phyloP scores from a whole-genome alignment of 2,888 invertebrate species.

The Drosophila pseudotakahashii region DNA sequence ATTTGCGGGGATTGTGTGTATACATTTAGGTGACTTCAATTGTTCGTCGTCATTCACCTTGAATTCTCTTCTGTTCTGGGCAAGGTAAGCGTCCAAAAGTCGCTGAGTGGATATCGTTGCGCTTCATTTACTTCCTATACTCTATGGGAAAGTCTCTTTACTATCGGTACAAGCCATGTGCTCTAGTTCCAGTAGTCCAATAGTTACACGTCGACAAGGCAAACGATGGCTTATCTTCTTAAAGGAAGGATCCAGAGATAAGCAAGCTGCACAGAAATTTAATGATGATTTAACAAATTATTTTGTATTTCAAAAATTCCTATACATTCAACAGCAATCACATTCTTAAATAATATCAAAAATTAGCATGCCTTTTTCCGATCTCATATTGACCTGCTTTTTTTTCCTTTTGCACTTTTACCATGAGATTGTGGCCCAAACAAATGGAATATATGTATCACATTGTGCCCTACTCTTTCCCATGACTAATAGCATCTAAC shows the following conservation, averaged over 20 bases:
- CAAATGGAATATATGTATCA: neutral
- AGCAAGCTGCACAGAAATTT: constrained; percentile 5
- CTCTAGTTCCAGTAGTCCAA: neutral
- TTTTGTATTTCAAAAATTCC: neutral
- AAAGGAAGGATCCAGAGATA: constrained; percentile 43
- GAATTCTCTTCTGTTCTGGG: constrained; percentile 45
- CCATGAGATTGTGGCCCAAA: constrained; percentile 25
- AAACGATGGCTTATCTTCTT: constrained; percentile 56
- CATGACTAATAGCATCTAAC: constrained; percentile 48
- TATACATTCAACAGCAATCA: no score
- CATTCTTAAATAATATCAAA: neutral
- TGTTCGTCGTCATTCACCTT: constrained; percentile 75
- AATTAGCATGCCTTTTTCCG: no score
- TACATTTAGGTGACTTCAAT: constrained; percentile 40
- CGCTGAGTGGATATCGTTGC: constrained; percentile 37
- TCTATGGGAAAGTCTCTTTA: neutral
- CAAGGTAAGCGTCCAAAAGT: constrained; percentile 65
- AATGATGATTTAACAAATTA: neutral
- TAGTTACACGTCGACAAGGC: constrained; percentile 43
- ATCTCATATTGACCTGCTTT: neutral
- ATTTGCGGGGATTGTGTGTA: constrained; percentile 9
- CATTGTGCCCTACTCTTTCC: constrained; percentile 1
- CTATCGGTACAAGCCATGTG: constrained; percentile 10
- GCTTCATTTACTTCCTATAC: constrained; percentile 36
- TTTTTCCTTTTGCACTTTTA: constrained; percentile 15